Evolutionary conservation across 23 tunicate species (phyloP).

Genomic region (Phallusia fumigata): DNA sequence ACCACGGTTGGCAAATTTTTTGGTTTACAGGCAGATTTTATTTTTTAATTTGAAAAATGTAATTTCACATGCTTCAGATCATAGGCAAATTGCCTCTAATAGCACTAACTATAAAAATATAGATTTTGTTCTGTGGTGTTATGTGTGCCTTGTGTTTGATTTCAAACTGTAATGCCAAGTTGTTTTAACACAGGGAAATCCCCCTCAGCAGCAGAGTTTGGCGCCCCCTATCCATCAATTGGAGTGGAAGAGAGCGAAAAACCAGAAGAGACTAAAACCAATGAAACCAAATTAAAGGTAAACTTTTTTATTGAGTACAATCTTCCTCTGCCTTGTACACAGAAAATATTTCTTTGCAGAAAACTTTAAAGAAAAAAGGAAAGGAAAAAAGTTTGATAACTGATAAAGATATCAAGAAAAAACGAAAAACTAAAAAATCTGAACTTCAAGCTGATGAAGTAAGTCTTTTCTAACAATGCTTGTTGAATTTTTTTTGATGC

Average conservation of each 20-base stretch:
- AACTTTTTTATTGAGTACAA: no score
- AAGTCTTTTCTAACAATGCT: background rate
- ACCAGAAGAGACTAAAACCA: background rate
- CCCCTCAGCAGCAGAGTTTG: constrained; percentile 56
- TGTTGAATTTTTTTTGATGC: background rate
- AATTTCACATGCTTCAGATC: no score
- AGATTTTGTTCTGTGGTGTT: no score
- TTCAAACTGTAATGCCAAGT: background rate
- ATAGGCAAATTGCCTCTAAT: no score
- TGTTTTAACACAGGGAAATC: constrained; percentile 43
- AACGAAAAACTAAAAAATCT: background rate
- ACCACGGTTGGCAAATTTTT: no score
- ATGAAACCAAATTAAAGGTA: constrained; percentile 30
- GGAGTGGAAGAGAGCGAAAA: constrained; percentile 30
- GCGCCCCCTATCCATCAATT: constrained; percentile 49
- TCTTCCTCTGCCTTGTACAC: background rate
- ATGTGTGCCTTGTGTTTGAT: no score
- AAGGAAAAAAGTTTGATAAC: background rate
- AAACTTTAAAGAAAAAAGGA: background rate
- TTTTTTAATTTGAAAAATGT: no score
- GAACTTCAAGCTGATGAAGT: background rate
- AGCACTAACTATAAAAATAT: no score
- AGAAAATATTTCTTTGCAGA: background rate
- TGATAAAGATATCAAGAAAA: background rate
- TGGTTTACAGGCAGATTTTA: no score